Conservation (phyloP, 2,797 vertebrate species). For the Pangasius macronema region DNA sequence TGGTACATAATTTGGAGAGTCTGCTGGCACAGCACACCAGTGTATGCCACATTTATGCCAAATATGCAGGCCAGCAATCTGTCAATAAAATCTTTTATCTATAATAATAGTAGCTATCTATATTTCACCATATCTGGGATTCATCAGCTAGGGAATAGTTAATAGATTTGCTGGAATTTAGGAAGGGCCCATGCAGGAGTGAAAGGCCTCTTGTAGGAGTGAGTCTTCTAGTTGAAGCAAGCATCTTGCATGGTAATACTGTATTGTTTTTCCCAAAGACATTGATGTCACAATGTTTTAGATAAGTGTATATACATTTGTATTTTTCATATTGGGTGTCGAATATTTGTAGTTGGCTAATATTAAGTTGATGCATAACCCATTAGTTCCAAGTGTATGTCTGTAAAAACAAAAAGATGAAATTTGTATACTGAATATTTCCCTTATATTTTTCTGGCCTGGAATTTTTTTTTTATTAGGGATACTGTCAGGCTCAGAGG, state of each 20-base stretch:
- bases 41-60: background rate
- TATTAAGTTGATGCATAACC: background rate
- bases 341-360: background rate
- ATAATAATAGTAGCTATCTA: background rate
- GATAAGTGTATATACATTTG: background rate
- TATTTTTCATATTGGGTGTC: background rate
- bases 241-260: background rate
- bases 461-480: conserved; percentile 63
- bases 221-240: background rate
- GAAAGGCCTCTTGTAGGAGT: background rate
- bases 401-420: background rate
- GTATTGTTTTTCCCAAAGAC: background rate
- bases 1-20: background rate
- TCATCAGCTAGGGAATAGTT: background rate
- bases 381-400: background rate
- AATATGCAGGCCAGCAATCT: background rate
- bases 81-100: background rate
- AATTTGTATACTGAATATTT: background rate
- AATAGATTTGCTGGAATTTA: background rate
- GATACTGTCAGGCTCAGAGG: conserved; percentile 81
- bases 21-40: background rate
- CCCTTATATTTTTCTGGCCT: background rate
- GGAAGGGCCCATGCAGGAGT: background rate
- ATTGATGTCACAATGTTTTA: background rate
- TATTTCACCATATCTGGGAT: background rate